phyloP scores from a whole-genome alignment of 2,113 vertebrate species.

The Nycticebus coucang region DNA sequence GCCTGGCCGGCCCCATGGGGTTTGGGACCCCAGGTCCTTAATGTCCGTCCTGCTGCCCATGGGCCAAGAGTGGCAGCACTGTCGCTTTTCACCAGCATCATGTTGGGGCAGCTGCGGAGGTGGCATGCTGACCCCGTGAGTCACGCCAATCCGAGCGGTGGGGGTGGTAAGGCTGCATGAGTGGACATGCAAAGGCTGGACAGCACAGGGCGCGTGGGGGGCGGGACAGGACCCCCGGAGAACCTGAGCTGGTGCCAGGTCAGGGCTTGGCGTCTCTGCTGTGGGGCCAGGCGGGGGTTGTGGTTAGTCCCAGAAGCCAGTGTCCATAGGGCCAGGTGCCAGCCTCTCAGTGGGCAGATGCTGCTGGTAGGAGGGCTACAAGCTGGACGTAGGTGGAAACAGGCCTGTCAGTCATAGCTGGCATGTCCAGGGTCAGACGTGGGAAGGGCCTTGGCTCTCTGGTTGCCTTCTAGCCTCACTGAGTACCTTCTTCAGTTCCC shows the following conservation, averaged over 20 bases:
- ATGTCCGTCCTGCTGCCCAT: not conserved
- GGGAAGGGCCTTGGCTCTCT: not conserved
- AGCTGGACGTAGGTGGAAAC: too few species aligned
- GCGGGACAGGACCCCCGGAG: accelerated
- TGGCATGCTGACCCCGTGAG: constrained; percentile 24
- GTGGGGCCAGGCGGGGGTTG: not conserved
- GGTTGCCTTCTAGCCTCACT: accelerated
- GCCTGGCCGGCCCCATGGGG: not conserved
- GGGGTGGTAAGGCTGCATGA: not conserved
- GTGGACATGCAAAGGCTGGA: not conserved
- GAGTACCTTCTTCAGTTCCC: too few species aligned
- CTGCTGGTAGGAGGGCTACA: too few species aligned
- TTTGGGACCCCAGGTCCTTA: not conserved
- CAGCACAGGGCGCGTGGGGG: accelerated
- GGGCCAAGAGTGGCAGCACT: not conserved
- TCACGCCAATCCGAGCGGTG: not conserved
- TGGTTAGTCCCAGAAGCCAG: not conserved
- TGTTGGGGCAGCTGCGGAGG: constrained; percentile 57
- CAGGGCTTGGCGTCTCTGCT: not conserved
- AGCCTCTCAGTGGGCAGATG: too few species aligned
- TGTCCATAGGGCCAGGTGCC: not conserved
- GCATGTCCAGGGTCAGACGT: not conserved
- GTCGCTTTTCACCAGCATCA: not conserved
- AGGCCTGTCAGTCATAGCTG: not conserved
- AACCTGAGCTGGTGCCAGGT: not conserved